Base-by-base conservation (phyloP, 2,113 vertebrate genomes). In the Esox niger region DNA sequence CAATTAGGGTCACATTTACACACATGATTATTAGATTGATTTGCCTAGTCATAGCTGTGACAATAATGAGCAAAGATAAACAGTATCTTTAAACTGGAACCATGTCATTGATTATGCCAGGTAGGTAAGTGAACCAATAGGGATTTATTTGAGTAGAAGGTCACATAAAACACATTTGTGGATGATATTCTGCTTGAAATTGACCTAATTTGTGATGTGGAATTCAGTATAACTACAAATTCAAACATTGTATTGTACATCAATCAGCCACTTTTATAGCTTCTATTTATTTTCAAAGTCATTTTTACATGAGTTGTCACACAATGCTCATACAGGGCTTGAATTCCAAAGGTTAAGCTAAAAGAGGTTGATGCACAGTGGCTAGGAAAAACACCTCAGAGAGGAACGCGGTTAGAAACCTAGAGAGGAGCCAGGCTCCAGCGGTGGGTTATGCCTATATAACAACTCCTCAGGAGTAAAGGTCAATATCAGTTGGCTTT, bases 11-110 rank as follows among this genome's bases (percentile, higher is more conserved):
- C 66, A 54, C 59, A 54, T 68, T 76, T 75, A 73, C 66, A 68
- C 64, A 79, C 65, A 83, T 49, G 62, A 79, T 64, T 69, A 61
- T 33, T 61, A 73, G n/a, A n/a, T 62, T 76, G 63, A 58, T 71
- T 62, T 75, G 63, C 69, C 79, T 78, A 75, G 79, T 83, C 80
- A 81, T 84, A 74, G 78, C 77, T 52, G 1, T 7, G 56, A 66
- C 70, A 68, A 80, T 78, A 84, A 85, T 68, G 77, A 82, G 75
- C 69, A 30, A 74, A 80, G 76, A 74, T 66, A 82, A 86, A 71
- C 75, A 82, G 74, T 82, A 80, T 82, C 84, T 84, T n/a, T n/a
- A n/a, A n/a, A 82, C 66, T 70, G 62, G 54, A 77, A 78, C 54
- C 64, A 70, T 63, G 68, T 77, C 64, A 77, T 80, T 84, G 77